Evolutionary conservation across 2,113 vertebrate genomes (phyloP).

Genomic region (Podarcis muralis): DNA sequence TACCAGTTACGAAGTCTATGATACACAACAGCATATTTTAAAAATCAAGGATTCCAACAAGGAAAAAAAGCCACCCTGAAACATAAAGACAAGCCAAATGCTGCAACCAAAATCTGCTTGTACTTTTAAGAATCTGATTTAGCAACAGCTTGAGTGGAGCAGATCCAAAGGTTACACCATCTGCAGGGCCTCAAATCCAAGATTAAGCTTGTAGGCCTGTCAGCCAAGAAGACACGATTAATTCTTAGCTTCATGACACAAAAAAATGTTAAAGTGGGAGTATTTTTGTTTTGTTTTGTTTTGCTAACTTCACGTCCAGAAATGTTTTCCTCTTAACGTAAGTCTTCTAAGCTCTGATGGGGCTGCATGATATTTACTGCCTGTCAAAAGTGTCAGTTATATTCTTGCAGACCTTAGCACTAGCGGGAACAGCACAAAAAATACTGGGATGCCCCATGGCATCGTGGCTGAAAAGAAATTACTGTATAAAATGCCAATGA

Average conservation of each 20-base stretch:
- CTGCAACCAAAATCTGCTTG: conserved; percentile 19
- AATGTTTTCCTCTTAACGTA: conserved; percentile 19
- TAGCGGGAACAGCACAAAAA: no score
- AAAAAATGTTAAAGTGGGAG: conserved; percentile 33
- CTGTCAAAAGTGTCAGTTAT: neutral
- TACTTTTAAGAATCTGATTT: conserved; percentile 5
- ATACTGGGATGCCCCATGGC: neutral
- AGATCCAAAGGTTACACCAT: conserved; percentile 32
- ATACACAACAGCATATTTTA: neutral
- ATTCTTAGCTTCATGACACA: conserved; percentile 38
- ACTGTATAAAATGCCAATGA: neutral
- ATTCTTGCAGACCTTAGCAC: neutral
- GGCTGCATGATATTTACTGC: neutral
- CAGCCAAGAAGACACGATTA: conserved; percentile 45
- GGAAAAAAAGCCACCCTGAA: no score
- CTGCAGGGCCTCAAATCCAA: conserved; percentile 46
- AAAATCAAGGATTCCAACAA: neutral
- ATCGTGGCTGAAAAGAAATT: neutral
- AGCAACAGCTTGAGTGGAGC: conserved; percentile 33
- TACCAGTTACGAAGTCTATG: no score
- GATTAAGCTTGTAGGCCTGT: conserved; percentile 20
- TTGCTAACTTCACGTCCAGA: neutral
- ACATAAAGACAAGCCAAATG: neutral
- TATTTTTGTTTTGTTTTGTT: conserved; percentile 18
- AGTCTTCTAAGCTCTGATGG: neutral